Base-by-base conservation (phyloP, 37 sponge, comb jelly and placozoan genomes). In the Hexactinellida sp. region DNA sequence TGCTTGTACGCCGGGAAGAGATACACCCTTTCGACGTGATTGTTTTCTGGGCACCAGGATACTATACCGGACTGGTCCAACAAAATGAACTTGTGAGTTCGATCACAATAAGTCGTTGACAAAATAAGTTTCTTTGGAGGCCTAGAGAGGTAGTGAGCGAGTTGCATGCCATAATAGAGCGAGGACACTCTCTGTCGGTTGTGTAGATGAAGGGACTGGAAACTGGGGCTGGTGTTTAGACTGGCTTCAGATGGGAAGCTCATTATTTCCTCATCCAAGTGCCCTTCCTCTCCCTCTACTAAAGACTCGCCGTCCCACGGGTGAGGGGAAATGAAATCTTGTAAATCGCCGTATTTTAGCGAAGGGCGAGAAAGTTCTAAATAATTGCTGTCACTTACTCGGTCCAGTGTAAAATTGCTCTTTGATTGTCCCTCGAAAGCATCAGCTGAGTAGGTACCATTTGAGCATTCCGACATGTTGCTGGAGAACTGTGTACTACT, bases 121-220 rank as follows among this genome's bases (percentile, higher is more conserved):
- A n/a, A 25, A n/a, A 63, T 63, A 7, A 23, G 76, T 32, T 63
- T 63, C 25, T 63, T 63, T 28, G 25, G 76, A 25, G 25, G 5
- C 13, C 21, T 5, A n/a, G 76, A 63, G 30, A 63, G 76, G 76
- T 7, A 25, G 76, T 63, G 76, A 25, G 30, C 13, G 30, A 28
- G 76, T 63, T 63, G 76, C 76, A 63, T 63, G 76, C 76, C 76
- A 63, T 63, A 63, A 23, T 63, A 25, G 76, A 63, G 76, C 1
- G 76, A 63, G 34, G 76, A 63, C 5, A 63, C 76, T 41, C 13
- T 41, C 5, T 63, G 76, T 7, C 13, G 3, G 13, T 10, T 28
- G 30, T 10, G 76, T 7, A 63, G 76, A 63, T 63, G 76, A 3
- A 63, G 3, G 30, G 76, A 63, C 5, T n/a, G 76, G 76, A 63